Evolutionary conservation across 1,140 invertebrate genomes (phyloP).

Genomic region (Colletes gigas): DNA sequence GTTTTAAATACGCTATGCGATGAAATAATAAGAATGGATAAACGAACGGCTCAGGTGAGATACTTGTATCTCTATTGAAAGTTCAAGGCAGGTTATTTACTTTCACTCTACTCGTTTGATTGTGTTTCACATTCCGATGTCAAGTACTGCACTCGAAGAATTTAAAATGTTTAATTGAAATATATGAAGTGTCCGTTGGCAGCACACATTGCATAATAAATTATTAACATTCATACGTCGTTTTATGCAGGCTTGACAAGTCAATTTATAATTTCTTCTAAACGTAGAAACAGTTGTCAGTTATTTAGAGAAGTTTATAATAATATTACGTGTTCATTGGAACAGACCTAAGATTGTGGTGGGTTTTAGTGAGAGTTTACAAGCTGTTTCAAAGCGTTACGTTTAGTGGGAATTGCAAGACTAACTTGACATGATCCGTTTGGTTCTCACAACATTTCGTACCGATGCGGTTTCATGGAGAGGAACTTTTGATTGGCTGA

Average conservation of each 20-base stretch:
- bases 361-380: slow-evolving; percentile 5
- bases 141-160: neutral
- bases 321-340: neutral
- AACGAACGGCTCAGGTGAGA: neutral
- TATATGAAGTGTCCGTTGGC: too few relatives aligned
- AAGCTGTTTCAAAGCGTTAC: neutral
- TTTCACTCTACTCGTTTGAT: neutral
- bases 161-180: too few relatives aligned
- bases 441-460: neutral
- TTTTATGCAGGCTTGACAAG: too few relatives aligned
- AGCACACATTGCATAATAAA: too few relatives aligned
- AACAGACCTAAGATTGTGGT: neutral
- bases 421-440: slow-evolving; percentile 9
- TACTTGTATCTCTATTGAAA: neutral
- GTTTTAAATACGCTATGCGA: neutral
- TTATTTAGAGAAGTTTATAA: too few relatives aligned
- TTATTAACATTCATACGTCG: too few relatives aligned
- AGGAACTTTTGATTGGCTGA: neutral
- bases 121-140: neutral
- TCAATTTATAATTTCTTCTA: too few relatives aligned
- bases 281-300: too few relatives aligned
- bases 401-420: neutral
- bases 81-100: slow-evolving; percentile 19
- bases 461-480: neutral
- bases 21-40: neutral